phyloP scores from a whole-genome alignment of 2,797 vertebrate genomes.

The Enteromius fasciolatus region DNA sequence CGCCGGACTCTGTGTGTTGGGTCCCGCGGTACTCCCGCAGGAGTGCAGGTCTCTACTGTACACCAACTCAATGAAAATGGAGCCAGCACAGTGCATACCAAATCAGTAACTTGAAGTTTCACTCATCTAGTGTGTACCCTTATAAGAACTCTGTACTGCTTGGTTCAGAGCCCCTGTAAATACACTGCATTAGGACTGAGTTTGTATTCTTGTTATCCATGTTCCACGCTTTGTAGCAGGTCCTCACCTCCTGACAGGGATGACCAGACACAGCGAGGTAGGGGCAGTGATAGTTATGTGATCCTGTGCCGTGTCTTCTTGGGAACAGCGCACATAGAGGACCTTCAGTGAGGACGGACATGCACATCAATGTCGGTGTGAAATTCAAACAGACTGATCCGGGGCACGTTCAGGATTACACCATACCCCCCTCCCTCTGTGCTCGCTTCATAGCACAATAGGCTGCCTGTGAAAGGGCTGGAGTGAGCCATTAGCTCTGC shows the following conservation, averaged over 20 bases:
- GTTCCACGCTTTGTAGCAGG: constrained; percentile 1
- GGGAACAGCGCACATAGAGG: constrained; percentile 71
- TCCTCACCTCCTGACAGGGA: background rate
- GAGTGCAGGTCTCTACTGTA: background rate
- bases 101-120: background rate
- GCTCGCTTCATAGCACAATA: constrained; percentile 77
- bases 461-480: constrained; percentile 78
- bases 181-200: background rate
- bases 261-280: constrained; percentile 43
- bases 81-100: background rate
- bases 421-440: constrained; percentile 71
- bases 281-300: constrained; percentile 55
- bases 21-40: no score
- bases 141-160: background rate
- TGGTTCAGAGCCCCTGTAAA: background rate
- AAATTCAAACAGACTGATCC: constrained; percentile 88
- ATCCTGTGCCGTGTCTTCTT: constrained; percentile 64
- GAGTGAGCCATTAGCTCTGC: constrained; percentile 81
- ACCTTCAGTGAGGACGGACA: constrained; percentile 70
- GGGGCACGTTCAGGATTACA: constrained; percentile 86
- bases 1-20: no score
- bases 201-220: constrained; percentile 21
- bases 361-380: constrained; percentile 77
- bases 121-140: background rate
- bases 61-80: background rate